A percentile compares a stretch with the other conserved stretches of the same genome.
Conservation (phyloP, 2,113 vertebrate species). For the Dipodomys stephensi region DNA sequence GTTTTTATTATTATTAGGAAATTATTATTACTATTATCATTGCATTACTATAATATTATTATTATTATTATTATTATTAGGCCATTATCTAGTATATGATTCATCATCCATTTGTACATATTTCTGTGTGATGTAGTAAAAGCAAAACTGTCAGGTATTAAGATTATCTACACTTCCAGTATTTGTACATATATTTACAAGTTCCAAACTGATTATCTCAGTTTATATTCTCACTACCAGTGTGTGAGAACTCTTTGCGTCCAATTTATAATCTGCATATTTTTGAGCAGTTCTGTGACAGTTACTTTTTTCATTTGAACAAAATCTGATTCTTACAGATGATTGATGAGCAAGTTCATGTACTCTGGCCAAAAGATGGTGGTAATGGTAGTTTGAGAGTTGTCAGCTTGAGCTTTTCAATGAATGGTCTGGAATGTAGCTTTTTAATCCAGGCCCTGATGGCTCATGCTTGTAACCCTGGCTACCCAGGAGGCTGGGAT, state of each 20-base stretch:
- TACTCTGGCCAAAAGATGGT: slow-evolving; percentile 21
- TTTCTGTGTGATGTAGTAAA: background rate
- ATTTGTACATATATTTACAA: background rate
- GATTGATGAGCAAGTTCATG: background rate
- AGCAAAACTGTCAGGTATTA: background rate
- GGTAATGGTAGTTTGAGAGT: background rate
- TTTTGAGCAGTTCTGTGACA: background rate
- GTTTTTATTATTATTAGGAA: slow-evolving; percentile 10
- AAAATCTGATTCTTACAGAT: background rate
- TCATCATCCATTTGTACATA: background rate
- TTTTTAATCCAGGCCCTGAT: background rate
- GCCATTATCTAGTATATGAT: background rate
- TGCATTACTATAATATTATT: too few relatives aligned
- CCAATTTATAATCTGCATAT: too few relatives aligned
- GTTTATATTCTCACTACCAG: background rate
- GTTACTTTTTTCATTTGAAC: background rate
- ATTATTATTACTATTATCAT: too few relatives aligned
- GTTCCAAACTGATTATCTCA: background rate
- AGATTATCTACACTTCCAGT: background rate
- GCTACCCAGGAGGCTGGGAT: too few relatives aligned
- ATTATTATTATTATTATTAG: background rate
- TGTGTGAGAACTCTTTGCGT: background rate
- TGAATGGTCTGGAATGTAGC: background rate
- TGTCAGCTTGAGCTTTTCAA: background rate
- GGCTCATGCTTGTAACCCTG: too few relatives aligned